These are phyloP conservation scores for Jacana jacana DNA, from an alignment of 2,113 vertebrate genomes.

Conservation along the genomic window DNA sequence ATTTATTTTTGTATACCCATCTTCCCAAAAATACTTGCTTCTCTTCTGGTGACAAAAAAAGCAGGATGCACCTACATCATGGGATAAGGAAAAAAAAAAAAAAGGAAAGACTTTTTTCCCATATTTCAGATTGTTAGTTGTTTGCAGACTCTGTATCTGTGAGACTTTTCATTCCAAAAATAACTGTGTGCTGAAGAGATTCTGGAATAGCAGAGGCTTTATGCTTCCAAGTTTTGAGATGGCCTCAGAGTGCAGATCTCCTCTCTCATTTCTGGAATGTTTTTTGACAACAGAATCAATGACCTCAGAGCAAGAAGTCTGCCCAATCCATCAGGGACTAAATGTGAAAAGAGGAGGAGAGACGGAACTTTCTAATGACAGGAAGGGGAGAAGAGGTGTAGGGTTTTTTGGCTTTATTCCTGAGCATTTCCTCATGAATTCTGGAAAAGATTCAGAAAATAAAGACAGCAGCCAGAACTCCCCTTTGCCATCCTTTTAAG, in stretches of 20 bases:
- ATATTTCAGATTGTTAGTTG: not conserved
- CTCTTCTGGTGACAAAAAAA: not conserved
- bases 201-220: slow-evolving; percentile 24
- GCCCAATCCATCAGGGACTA: slow-evolving; percentile 36
- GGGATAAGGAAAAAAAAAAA: not conserved
- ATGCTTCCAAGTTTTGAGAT: slow-evolving; percentile 18
- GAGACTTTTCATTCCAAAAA: slow-evolving; percentile 19
- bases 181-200: slow-evolving; percentile 13
- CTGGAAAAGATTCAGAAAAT: slow-evolving; percentile 37
- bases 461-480: slow-evolving; percentile 47
- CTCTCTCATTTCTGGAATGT: slow-evolving; percentile 17
- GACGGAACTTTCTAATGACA: slow-evolving; percentile 11
- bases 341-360: slow-evolving; percentile 18
- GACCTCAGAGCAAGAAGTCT: slow-evolving; percentile 21
- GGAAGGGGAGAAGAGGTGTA: slow-evolving; percentile 41
- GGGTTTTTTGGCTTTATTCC: slow-evolving; percentile 25
- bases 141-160: not conserved
- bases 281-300: slow-evolving; percentile 39
- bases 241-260: not conserved
- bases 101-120: not conserved
- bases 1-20: not conserved
- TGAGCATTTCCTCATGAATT: slow-evolving; percentile 39
- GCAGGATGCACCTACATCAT: not conserved
- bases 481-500: slow-evolving; percentile 29
- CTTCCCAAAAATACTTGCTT: not conserved